Conservation (phyloP, 2,113 vertebrate genomes). For the Boulengeromyrus knoepffleri region DNA sequence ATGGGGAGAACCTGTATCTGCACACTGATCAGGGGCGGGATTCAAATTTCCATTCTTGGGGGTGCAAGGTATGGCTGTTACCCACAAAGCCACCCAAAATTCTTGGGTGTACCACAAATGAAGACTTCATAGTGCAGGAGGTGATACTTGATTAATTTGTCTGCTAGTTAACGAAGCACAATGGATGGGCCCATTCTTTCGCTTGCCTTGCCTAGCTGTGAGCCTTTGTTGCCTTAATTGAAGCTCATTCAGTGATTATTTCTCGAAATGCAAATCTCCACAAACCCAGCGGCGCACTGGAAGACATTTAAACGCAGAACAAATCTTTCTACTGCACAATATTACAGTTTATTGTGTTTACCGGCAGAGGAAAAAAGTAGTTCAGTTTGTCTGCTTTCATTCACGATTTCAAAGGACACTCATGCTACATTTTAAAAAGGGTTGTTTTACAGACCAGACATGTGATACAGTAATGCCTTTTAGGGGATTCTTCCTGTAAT, state of each 20-base stretch:
- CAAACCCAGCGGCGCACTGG: conserved; percentile 12
- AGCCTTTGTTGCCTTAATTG: conserved; percentile 44
- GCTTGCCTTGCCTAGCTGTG: conserved; percentile 31
- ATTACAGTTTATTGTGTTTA: conserved; percentile 26
- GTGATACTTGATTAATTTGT: conserved; percentile 34
- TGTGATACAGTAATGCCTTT: neutral
- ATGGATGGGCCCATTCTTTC: conserved; percentile 35
- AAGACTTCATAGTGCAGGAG: conserved; percentile 15
- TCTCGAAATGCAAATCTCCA: conserved; percentile 25
- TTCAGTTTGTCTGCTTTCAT: neutral
- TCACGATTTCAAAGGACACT: neutral
- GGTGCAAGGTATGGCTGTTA: neutral
- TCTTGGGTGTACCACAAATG: conserved; percentile 5
- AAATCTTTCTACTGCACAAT: conserved; percentile 20
- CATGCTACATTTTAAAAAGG: neutral
- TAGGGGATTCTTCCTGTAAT: neutral
- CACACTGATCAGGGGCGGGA: neutral
- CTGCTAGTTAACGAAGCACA: conserved; percentile 35
- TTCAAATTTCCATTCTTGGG: neutral
- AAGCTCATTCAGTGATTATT: conserved; percentile 38
- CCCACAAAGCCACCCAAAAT: neutral
- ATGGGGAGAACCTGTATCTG: neutral
- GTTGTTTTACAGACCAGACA: neutral
- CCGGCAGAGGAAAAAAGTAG: neutral
- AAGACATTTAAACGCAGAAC: conserved; percentile 13